Base-by-base conservation (phyloP, 2,797 vertebrate genomes). In the Eidolon dupreanum region DNA sequence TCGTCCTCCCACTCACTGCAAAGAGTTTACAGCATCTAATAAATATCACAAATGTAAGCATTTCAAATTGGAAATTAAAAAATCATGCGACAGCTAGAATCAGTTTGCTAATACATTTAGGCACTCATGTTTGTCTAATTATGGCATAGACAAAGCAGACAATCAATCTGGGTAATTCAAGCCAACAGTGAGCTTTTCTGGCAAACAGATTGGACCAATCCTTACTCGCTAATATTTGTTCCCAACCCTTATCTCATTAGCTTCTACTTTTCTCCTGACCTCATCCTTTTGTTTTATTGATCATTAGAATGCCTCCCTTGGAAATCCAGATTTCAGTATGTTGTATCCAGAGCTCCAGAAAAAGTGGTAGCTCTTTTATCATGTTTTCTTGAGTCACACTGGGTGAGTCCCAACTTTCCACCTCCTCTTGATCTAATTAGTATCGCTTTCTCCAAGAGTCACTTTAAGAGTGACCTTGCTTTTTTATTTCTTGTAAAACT, bases 361-460 rank as follows among this genome's bases (percentile, higher is more conserved):
- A 53, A 70, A 68, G 20, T 26, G 13, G n/a, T 31, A 71, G 31
- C 2, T 22, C 49, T 89, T 95, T 79, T n/a, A 55, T 43, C 26
- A 13, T 70, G 13, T 79, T 94, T 95, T 91, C 73, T 83, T 88
- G 89, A 90, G 81, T 88, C 31, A 93, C 33, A 93, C 26, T 83
- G 7, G 12, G 22, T 70, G 36, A 93, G 8, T 19, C 38, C n/a
- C 28, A 66, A 51, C 22, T 49, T 82, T 81, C 13, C 46, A 51
- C 28, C 3, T 88, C 17, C 26, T 93, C 22, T 78, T 94, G 71
- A 75, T 91, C 53, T 95, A 91, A 93, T 96, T 94, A 88, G 26
- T 43, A 82, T 74, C 73, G 12, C 75, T 96, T 88, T 90, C 49
- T 88, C 68, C 9, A 85, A 86, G 49, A 87, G 28, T 83, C 49